Conservation (phyloP, 2,113 vertebrate genomes). For the Gobius niger region DNA sequence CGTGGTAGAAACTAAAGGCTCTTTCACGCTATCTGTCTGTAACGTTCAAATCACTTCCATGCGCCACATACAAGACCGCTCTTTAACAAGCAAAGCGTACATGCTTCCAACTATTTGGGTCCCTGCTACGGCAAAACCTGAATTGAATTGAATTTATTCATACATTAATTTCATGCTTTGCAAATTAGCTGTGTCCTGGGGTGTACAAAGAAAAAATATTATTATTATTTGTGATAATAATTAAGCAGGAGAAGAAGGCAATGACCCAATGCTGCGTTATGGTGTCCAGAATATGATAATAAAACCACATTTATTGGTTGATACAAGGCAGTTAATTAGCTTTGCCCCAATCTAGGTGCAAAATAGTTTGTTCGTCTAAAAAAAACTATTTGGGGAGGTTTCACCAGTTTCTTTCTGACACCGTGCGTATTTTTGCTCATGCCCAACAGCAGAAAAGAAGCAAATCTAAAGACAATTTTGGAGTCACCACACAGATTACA, state of each 20-base stretch:
- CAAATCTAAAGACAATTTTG: conserved; percentile 67
- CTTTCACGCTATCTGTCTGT: conserved; percentile 47
- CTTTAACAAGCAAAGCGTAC: not conserved
- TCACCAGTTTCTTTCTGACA: conserved; percentile 62
- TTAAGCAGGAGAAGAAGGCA: too few relatives aligned
- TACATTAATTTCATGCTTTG: not conserved
- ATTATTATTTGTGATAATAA: not conserved
- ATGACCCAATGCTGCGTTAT: too few relatives aligned
- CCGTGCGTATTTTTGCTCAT: conserved; percentile 63
- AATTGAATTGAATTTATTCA: not conserved
- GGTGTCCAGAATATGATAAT: too few relatives aligned
- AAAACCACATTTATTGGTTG: too few relatives aligned
- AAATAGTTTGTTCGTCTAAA: too few relatives aligned
- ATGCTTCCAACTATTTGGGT: conserved; percentile 12
- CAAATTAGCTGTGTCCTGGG: not conserved
- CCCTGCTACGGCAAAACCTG: not conserved
- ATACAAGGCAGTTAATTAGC: too few relatives aligned
- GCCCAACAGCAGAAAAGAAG: conserved; percentile 53
- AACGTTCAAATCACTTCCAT: conserved; percentile 7
- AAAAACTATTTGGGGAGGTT: too few relatives aligned
- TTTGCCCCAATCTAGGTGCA: too few relatives aligned
- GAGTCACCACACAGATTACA: conserved; percentile 66
- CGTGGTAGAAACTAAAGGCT: conserved; percentile 28
- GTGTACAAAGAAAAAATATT: not conserved
- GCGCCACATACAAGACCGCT: conserved; percentile 1